phyloP scores from a whole-genome alignment of 2,113 vertebrate genomes.

The Casuarius casuarius region DNA sequence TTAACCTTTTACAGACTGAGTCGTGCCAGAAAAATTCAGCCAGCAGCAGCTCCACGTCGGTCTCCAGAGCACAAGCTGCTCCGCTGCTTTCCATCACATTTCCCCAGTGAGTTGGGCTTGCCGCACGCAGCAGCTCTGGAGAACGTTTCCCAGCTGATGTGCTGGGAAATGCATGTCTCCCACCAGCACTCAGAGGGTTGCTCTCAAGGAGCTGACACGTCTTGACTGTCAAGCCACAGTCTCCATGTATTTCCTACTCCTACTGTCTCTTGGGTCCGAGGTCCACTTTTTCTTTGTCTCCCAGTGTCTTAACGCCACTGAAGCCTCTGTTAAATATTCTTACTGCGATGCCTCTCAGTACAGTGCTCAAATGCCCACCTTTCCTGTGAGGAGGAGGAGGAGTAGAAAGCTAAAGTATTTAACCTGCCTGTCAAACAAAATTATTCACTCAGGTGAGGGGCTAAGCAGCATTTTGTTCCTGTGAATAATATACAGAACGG shows the following conservation, averaged over 20 bases:
- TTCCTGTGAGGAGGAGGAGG: neutral
- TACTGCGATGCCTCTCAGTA: fast-evolving
- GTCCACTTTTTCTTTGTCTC: neutral
- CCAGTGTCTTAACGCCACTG: fast-evolving
- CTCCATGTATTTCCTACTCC: neutral
- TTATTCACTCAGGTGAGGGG: neutral
- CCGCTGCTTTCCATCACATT: neutral
- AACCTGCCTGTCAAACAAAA: constrained; percentile 37
- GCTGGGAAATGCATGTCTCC: fast-evolving
- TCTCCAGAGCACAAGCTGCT: neutral
- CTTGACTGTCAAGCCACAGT: neutral
- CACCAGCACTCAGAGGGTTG: neutral
- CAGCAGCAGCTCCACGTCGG: neutral
- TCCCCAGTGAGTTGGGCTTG: fast-evolving
- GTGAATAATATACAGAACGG: neutral
- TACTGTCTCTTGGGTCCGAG: neutral
- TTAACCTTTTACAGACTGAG: neutral
- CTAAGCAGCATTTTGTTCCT: neutral
- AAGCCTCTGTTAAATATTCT: neutral
- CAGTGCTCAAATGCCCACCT: fast-evolving
- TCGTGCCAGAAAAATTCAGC: neutral
- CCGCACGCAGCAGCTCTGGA: neutral
- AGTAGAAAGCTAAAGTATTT: neutral
- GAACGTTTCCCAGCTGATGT: neutral
- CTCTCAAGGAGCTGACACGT: neutral